Conservation (phyloP, 2,113 vertebrate genomes). For the Phaethornis superciliosus region DNA sequence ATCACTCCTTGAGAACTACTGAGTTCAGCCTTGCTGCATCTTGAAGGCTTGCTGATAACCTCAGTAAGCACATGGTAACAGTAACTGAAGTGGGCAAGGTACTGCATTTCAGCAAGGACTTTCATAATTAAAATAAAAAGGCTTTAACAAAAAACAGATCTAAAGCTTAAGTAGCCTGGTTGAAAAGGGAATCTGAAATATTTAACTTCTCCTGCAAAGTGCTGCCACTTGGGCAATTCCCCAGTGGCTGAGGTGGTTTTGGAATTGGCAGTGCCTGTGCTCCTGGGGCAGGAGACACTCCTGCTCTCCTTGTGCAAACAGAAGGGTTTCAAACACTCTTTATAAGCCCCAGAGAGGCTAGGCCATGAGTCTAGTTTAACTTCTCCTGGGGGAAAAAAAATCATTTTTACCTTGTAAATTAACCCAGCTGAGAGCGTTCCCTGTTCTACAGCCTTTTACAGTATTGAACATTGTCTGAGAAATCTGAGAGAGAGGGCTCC, state of each 20-base stretch:
- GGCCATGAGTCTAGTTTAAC: neutral
- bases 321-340: neutral
- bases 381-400: neutral
- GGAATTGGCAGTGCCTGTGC: neutral
- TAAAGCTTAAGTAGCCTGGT: neutral
- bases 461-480: neutral
- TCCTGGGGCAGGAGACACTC: neutral
- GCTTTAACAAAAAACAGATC: conserved; percentile 33
- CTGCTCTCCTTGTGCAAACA: fast-evolving
- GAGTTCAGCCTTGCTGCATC: neutral
- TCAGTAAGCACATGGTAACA: neutral
- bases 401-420: neutral
- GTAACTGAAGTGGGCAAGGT: neutral
- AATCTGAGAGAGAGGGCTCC: neutral
- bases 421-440: neutral
- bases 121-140: conserved; percentile 36
- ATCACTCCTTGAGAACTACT: neutral
- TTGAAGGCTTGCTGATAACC: neutral
- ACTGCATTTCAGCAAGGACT: neutral
- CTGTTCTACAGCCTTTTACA: neutral
- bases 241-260: neutral
- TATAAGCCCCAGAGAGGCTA: neutral
- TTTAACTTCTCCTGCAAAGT: neutral
- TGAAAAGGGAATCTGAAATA: conserved; percentile 7
- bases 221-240: neutral